phyloP scores from a whole-genome alignment of 2,113 vertebrate species.

The Hylia prasina region DNA sequence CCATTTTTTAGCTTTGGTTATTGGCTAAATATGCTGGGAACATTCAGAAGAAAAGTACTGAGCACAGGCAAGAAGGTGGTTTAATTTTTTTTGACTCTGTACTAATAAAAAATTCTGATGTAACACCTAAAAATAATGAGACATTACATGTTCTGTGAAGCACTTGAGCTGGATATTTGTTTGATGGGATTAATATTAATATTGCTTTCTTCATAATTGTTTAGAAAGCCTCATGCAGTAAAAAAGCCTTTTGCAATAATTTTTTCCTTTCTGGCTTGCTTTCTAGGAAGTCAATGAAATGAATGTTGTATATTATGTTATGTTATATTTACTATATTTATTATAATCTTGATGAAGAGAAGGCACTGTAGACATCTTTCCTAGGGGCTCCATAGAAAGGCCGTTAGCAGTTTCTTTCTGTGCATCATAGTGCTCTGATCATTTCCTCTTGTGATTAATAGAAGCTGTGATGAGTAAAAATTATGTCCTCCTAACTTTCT shows the following conservation, averaged over 20 bases:
- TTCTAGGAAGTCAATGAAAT: too few species aligned
- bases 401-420: neutral
- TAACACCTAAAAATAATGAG: neutral
- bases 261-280: neutral
- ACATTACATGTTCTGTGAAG: neutral
- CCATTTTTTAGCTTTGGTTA: neutral
- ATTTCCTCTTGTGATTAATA: neutral
- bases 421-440: neutral
- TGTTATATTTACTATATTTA: neutral
- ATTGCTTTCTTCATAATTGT: neutral
- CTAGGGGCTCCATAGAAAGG: neutral
- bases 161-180: neutral
- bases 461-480: neutral
- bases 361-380: neutral
- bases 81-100: neutral
- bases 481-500: neutral
- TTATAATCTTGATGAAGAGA: neutral
- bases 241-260: neutral
- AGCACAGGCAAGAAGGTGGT: neutral
- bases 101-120: neutral
- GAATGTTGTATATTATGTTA: neutral
- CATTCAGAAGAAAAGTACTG: neutral
- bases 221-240: neutral
- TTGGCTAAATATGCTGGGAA: neutral
- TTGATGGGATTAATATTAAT: neutral